Conservation (phyloP, 1,140 invertebrate genomes). For the Ylistrum balloti region DNA sequence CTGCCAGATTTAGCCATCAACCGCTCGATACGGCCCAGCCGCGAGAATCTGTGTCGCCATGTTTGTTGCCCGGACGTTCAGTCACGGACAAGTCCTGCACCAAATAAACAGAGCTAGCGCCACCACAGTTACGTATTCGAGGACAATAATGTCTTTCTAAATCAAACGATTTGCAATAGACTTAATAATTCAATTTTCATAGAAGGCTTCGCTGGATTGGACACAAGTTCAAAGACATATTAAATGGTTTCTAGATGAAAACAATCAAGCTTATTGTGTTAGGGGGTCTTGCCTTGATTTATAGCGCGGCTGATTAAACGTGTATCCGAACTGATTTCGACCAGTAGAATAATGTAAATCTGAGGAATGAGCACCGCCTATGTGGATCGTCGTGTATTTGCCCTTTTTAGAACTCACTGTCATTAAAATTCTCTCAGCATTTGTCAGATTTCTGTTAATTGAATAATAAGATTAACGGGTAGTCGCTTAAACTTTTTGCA, state of each 20-base stretch:
- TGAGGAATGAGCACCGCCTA: neutral
- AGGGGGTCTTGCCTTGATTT: neutral
- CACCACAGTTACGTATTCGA: conserved; percentile 32
- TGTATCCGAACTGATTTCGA: neutral
- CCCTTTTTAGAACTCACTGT: neutral
- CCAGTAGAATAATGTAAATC: neutral
- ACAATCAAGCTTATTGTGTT: conserved; percentile 16
- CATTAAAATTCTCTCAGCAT: no score
- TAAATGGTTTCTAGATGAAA: conserved; percentile 31
- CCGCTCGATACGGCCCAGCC: conserved; percentile 29
- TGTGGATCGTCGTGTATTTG: neutral
- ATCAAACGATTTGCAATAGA: conserved; percentile 39
- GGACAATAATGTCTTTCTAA: neutral
- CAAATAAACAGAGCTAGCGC: conserved; percentile 37
- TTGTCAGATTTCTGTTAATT: no score
- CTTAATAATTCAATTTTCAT: conserved; percentile 36
- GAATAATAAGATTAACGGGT: no score
- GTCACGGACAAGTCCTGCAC: conserved; percentile 36
- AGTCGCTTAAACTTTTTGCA: no score
- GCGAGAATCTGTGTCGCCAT: conserved; percentile 23
- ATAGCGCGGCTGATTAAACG: neutral
- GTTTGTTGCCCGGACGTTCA: conserved; percentile 31
- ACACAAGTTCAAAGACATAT: conserved; percentile 28
- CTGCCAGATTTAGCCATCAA: conserved; percentile 24
- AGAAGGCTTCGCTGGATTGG: conserved; percentile 31